Evolutionary conservation across 2,797 vertebrate genomes (phyloP), one percentile per base, ranked within the genome.

Genomic region (Lutjanus campechanus): DNA sequence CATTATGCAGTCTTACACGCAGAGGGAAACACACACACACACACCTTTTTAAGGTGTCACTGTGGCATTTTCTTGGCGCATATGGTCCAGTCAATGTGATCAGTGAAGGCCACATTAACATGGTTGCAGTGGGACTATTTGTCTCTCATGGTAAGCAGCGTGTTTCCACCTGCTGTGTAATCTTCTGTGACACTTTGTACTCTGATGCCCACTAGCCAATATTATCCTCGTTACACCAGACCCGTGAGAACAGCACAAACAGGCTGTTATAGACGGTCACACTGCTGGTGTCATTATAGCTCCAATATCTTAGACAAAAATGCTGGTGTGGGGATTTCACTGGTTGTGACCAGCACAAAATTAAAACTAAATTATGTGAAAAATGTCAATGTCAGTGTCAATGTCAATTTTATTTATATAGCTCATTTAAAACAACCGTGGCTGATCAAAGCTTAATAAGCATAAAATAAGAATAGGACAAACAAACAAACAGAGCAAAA

Each of bases 1-100:
- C 25, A 81, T 73, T 63, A 70, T 67, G 49, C 59, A 56, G 25
- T 51, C n/a, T 65, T 49, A 46, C 16, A 79, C 69, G 60, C 71
- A 62, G 15, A 62, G 63, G 63, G 6, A 65, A 29, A 71, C 61
- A 62, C 50, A 66, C 67, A 59, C 51, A 66, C 56, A 61, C 49
- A 82, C 63, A 79, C 92, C 91, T 93, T 92, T 19, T 85, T 91
- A 76, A 95, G 77, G 66, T 94, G 88, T 2, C 61, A 72, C 82
- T 95, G 92, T 22, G 93, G 77, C 63, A 94, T 93, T 64, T 95
- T 95, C 87, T 90, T 95, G 15, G 84, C 81, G 8, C 81, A 88
- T 84, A 78, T 70, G 79, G 68, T 83, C 93, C 79, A 0, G 85
- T 94, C 67, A 85, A 90, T 89, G 29, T 58, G 75, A 12, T 86